These are phyloP conservation scores for Therioaphis trifolii DNA, from an alignment of 2,888 invertebrate genomes.

Conservation along the genomic window DNA sequence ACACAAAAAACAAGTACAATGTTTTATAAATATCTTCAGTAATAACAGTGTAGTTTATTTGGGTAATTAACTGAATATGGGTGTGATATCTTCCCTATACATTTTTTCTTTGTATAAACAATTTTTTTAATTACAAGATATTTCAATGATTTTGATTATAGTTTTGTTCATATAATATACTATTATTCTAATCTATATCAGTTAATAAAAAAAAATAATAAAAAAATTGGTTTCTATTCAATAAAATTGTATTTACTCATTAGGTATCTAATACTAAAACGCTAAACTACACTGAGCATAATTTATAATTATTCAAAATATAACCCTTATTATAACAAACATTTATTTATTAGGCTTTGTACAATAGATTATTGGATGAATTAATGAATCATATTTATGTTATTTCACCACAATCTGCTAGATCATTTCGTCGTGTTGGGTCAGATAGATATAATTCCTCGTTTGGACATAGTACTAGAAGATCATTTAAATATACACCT, in stretches of 20 bases:
- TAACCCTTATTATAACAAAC: slow-evolving; percentile 20
- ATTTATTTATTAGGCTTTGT: slow-evolving; percentile 73
- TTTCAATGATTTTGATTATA: too few relatives aligned
- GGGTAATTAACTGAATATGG: too few relatives aligned
- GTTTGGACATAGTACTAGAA: slow-evolving; percentile 53
- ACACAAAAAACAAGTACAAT: slow-evolving; percentile 73
- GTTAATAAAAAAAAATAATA: too few relatives aligned
- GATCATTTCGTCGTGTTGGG: slow-evolving; percentile 52
- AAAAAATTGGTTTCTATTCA: neutral
- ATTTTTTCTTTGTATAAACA: too few relatives aligned
- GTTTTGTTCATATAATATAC: too few relatives aligned
- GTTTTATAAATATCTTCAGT: neutral
- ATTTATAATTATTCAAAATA: neutral
- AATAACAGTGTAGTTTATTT: too few relatives aligned
- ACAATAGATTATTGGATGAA: slow-evolving; percentile 78
- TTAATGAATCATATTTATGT: slow-evolving; percentile 79
- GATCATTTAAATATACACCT: slow-evolving; percentile 44
- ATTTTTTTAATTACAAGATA: too few relatives aligned
- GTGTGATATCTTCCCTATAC: too few relatives aligned
- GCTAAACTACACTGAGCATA: neutral
- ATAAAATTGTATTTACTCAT: neutral
- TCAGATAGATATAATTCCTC: slow-evolving; percentile 54
- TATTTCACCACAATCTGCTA: slow-evolving; percentile 71
- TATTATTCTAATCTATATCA: too few relatives aligned
- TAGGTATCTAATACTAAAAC: neutral